Conservation (phyloP, 2,113 vertebrate genomes). For the Hirundichthys speculiger region DNA sequence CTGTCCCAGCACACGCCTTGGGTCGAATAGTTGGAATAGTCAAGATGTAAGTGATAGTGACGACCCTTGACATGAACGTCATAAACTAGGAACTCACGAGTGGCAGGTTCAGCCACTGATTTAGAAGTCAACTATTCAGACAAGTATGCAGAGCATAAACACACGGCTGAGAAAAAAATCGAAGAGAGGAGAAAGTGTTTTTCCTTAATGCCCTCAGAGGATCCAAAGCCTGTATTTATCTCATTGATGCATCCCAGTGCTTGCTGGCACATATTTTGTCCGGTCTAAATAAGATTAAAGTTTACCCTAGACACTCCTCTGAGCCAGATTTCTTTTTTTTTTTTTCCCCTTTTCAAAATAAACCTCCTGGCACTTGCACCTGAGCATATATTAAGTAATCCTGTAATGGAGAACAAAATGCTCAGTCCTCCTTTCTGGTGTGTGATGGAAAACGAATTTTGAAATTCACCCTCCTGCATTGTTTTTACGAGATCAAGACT, state of each 20-base stretch:
- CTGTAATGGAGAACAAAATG: conserved; percentile 59
- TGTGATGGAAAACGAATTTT: conserved; percentile 7
- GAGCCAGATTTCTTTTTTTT: conserved; percentile 43
- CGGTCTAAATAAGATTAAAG: conserved; percentile 66
- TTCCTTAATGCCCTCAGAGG: conserved; percentile 35
- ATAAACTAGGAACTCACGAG: conserved; percentile 27
- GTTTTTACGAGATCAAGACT: conserved; percentile 22
- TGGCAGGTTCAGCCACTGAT: conserved; percentile 19
- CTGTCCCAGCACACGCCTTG: conserved; percentile 20
- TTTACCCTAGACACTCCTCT: conserved; percentile 41
- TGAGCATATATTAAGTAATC: conserved; percentile 59
- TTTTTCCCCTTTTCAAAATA: no score
- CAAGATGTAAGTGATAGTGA: conserved; percentile 45
- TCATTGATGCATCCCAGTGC: conserved; percentile 47
- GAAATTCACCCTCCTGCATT: conserved; percentile 21
- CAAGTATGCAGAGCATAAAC: conserved; percentile 10
- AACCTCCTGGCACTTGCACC: conserved; percentile 55
- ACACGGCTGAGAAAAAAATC: neutral
- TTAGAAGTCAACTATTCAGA: conserved; percentile 14
- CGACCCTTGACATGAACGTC: conserved; percentile 58
- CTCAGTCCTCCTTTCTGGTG: conserved; percentile 26
- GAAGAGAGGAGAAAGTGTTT: conserved; percentile 9
- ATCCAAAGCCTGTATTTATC: conserved; percentile 52
- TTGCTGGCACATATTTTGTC: conserved; percentile 59
- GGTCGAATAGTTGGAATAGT: conserved; percentile 54